Conservation (phyloP, 2,113 vertebrate species). For the Lates calcarifer region DNA sequence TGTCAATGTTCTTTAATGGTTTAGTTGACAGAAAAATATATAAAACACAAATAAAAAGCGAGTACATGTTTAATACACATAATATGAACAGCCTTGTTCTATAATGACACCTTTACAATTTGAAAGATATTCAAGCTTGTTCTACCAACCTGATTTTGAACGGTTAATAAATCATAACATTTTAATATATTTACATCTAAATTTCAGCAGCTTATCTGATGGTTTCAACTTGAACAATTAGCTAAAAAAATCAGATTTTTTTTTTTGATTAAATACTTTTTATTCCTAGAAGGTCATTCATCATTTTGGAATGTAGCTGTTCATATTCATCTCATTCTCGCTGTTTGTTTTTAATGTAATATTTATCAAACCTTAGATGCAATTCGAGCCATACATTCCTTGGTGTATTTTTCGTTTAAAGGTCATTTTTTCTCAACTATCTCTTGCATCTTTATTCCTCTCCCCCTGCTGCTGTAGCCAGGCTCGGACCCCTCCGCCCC, state of each 20-base stretch:
- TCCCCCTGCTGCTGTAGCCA: slow-evolving; percentile 15
- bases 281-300: slow-evolving; percentile 8
- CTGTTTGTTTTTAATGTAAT: neutral
- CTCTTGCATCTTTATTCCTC: slow-evolving; percentile 23
- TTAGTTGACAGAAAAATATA: neutral
- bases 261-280: neutral
- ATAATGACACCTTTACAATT: neutral
- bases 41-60: neutral
- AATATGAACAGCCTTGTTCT: neutral
- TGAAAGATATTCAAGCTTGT: slow-evolving; percentile 1
- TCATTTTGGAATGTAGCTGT: neutral
- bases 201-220: neutral
- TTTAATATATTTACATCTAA: slow-evolving; percentile 1
- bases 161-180: neutral
- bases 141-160: neutral
- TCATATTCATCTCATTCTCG: slow-evolving; percentile 1
- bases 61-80: neutral
- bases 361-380: slow-evolving; percentile 23
- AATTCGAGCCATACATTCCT: neutral
- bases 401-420: slow-evolving; percentile 34
- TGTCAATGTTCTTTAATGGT: neutral
- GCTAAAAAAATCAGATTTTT: neutral
- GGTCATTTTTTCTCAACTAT: slow-evolving; percentile 45
- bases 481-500: slow-evolving; percentile 11
- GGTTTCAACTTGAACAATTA: neutral